phyloP scores from a whole-genome alignment of 1,140 invertebrate species.

The Brachionus manjavacas region DNA sequence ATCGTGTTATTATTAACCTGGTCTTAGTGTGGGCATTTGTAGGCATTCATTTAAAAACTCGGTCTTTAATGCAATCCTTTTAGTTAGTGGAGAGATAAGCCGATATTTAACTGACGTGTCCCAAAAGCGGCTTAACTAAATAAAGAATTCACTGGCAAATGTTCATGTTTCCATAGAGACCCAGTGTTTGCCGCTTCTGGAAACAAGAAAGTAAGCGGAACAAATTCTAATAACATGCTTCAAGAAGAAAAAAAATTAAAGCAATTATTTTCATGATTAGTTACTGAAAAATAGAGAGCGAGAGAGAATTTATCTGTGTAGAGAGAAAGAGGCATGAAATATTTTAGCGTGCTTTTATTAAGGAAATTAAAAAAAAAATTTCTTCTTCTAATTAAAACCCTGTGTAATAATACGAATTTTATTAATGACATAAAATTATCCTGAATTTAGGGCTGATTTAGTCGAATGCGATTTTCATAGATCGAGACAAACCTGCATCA shows the following conservation, averaged over 20 bases:
- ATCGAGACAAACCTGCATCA: conserved; percentile 24
- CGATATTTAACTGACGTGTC: neutral
- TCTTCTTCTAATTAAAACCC: neutral
- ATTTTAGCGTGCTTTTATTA: neutral
- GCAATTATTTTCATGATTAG: neutral
- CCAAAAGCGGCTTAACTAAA: neutral
- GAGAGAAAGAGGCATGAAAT: neutral
- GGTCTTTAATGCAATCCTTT: neutral
- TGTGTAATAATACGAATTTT: neutral
- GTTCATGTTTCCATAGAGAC: neutral
- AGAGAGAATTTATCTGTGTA: neutral
- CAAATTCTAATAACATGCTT: neutral
- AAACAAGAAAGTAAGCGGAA: neutral
- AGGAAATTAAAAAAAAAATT: neutral
- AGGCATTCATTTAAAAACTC: neutral
- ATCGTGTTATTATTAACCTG: neutral
- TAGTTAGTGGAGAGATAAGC: neutral
- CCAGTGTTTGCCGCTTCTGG: neutral
- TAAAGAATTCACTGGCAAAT: neutral
- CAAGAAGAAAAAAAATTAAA: neutral
- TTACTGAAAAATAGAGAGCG: neutral
- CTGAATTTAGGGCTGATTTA: neutral
- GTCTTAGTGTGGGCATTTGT: neutral
- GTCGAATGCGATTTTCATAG: neutral
- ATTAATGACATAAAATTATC: neutral